A percentile compares a stretch with the other conserved stretches of the same genome.
Evolutionary conservation across 2,797 vertebrate species (phyloP).

Genomic region (Simalia tracyae): DNA sequence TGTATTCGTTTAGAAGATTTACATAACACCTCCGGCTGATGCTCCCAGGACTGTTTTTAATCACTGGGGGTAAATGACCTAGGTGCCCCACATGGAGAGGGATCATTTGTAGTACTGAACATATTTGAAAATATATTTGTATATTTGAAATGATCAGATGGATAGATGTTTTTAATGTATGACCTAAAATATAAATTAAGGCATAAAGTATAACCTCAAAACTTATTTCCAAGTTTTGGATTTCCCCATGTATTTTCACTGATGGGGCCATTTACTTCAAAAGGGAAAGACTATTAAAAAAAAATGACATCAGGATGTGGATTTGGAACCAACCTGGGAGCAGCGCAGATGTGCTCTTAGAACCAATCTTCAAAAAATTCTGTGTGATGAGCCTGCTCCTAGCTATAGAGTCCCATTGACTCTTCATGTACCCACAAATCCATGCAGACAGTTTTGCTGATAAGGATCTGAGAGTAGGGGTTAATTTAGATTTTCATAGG

Average conservation of each 20-base stretch:
- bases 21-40: background rate
- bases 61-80: background rate
- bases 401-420: background rate
- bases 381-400: background rate
- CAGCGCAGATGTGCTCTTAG: background rate
- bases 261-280: background rate
- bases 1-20: conserved; percentile 2
- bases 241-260: background rate
- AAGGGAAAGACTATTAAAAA: background rate
- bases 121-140: background rate
- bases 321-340: background rate
- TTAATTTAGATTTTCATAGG: background rate
- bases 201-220: background rate
- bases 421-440: no score
- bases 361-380: background rate
- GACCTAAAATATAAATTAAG: background rate
- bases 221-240: background rate
- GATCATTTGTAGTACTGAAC: background rate
- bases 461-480: background rate
- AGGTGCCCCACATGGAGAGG: background rate
- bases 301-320: background rate
- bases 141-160: background rate
- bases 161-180: background rate
- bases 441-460: background rate
- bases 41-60: background rate